phyloP scores from a whole-genome alignment of 2,888 invertebrate genomes.

The Drymonia ruficornis region DNA sequence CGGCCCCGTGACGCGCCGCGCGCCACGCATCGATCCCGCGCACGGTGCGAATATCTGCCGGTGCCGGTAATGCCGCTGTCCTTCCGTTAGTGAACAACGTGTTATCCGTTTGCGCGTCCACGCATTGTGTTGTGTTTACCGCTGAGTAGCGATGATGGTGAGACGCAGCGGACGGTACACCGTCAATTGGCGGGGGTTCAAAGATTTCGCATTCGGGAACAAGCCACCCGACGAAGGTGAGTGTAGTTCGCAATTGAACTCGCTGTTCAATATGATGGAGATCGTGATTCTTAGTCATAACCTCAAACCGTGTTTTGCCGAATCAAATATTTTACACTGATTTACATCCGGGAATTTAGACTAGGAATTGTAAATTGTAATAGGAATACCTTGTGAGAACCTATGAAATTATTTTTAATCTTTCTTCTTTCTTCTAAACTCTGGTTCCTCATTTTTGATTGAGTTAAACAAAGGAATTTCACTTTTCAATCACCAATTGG shows the following conservation, averaged over 20 bases:
- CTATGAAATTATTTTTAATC: not conserved
- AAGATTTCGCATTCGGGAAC: slow-evolving; percentile 74
- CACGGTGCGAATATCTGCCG: slow-evolving; percentile 52
- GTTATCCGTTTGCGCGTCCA: slow-evolving; percentile 37
- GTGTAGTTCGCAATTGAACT: slow-evolving; percentile 33
- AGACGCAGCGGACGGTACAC: slow-evolving; percentile 81
- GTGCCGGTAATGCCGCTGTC: slow-evolving; percentile 48
- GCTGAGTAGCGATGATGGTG: slow-evolving; percentile 71
- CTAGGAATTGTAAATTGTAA: slow-evolving; percentile 10
- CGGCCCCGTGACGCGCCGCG: slow-evolving; percentile 64
- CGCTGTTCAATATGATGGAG: slow-evolving; percentile 32
- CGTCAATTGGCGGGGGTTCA: slow-evolving; percentile 81
- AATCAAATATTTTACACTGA: slow-evolving; percentile 15
- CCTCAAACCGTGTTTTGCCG: slow-evolving; percentile 46
- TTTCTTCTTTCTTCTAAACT: too few relatives aligned
- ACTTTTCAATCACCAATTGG: too few relatives aligned
- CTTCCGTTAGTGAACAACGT: slow-evolving; percentile 48
- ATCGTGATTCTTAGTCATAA: slow-evolving; percentile 46
- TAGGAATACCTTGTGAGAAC: not conserved
- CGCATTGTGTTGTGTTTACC: slow-evolving; percentile 39
- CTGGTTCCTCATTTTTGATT: too few relatives aligned
- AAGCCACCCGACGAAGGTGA: slow-evolving; percentile 81
- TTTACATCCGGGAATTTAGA: slow-evolving; percentile 13
- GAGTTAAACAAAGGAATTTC: too few relatives aligned
- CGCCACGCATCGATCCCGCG: slow-evolving; percentile 63